These are phyloP conservation scores for Rhyzopertha dominica DNA, from an alignment of 1,140 invertebrate genomes.

Conservation along the genomic window DNA sequence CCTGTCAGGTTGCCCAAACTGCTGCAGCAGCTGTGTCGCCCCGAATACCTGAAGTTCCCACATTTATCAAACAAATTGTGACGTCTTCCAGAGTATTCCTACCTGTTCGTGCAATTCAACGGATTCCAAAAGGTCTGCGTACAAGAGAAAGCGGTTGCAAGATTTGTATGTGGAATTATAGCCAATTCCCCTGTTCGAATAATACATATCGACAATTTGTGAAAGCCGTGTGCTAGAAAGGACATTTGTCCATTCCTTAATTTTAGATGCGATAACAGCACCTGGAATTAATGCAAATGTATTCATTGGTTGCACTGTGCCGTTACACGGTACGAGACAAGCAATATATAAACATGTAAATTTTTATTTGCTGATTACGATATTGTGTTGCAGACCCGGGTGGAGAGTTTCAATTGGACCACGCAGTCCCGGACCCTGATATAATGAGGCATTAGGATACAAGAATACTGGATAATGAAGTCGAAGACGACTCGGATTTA, in stretches of 20 bases:
- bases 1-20: slow-evolving; percentile 22
- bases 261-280: slow-evolving; percentile 54
- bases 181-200: slow-evolving; percentile 56
- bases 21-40: slow-evolving; percentile 26
- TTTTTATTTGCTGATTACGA: slow-evolving; percentile 4
- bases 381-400: too few species aligned
- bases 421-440: too few species aligned
- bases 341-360: slow-evolving; percentile 2
- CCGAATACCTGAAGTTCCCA: slow-evolving; percentile 28
- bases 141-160: slow-evolving; percentile 52
- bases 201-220: slow-evolving; percentile 65
- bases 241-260: slow-evolving; percentile 50
- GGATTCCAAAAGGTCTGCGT: slow-evolving; percentile 45
- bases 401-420: too few species aligned
- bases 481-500: too few species aligned
- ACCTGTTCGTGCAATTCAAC: slow-evolving; percentile 42
- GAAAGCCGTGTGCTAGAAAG: slow-evolving; percentile 53
- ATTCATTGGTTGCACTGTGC: slow-evolving; percentile 16
- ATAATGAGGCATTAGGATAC: too few species aligned
- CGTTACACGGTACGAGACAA: too few species aligned
- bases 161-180: slow-evolving; percentile 52
- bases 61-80: not conserved
- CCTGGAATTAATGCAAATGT: slow-evolving; percentile 43
- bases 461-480: too few species aligned
- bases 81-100: slow-evolving; percentile 11